Percentiles rank a stretch among this genome's conserved stretches.
Evolutionary conservation across 2,888 invertebrate genomes (phyloP).

Genomic region (Gandaritis pyraliata): DNA sequence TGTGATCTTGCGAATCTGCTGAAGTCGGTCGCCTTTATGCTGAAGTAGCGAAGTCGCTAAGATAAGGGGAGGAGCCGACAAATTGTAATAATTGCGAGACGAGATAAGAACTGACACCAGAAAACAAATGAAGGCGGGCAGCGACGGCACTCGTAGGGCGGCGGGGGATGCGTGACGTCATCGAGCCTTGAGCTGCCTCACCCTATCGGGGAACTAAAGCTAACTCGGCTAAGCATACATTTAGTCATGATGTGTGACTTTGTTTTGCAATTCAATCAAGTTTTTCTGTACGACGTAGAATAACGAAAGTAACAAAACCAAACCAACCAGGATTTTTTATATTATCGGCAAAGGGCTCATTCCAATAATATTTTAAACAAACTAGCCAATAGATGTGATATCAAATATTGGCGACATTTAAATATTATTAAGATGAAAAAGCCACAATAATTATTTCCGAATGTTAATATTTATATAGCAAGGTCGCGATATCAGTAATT

Average conservation of each 20-base stretch:
- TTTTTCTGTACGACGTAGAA: constrained; percentile 25
- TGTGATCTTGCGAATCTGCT: constrained; percentile 80
- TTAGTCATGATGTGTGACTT: constrained; percentile 49
- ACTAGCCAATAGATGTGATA: too few relatives aligned
- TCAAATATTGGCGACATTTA: too few relatives aligned
- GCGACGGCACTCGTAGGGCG: constrained; percentile 47
- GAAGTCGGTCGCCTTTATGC: constrained; percentile 79
- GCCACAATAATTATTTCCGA: too few relatives aligned
- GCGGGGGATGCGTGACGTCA: constrained; percentile 68
- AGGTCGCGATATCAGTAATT: too few relatives aligned
- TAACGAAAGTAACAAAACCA: too few relatives aligned
- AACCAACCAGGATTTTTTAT: too few relatives aligned
- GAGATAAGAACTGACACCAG: constrained; percentile 84
- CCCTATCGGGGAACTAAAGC: constrained; percentile 51
- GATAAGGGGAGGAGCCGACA: constrained; percentile 84
- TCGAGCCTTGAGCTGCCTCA: constrained; percentile 53
- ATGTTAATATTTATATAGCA: too few relatives aligned
- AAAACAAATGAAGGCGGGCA: constrained; percentile 83
- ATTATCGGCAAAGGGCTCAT: too few relatives aligned
- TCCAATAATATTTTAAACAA: too few relatives aligned
- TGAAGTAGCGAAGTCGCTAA: constrained; percentile 78
- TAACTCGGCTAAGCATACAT: constrained; percentile 52
- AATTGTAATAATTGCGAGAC: constrained; percentile 84
- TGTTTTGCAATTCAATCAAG: constrained; percentile 45
- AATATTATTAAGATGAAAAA: too few relatives aligned